Evolutionary conservation across 2,797 vertebrate genomes (phyloP), one percentile per base, ranked within the genome.

Genomic region (Sebastes vulpes): DNA sequence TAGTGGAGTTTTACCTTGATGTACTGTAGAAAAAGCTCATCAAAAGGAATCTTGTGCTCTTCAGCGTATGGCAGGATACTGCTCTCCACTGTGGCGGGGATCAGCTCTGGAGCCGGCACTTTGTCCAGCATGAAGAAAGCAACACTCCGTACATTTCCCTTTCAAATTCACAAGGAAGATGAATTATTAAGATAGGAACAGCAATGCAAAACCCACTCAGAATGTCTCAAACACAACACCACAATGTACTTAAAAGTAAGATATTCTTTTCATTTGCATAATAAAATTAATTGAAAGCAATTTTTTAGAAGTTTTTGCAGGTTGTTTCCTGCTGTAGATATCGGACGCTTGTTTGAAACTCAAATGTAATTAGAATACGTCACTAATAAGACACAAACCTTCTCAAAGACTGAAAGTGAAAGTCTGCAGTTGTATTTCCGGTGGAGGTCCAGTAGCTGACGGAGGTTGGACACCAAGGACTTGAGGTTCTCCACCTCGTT

Each of bases 51-150:
- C 25, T 93, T 81, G 59, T 98, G 97, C 56, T 98, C 97, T 21
- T 92, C 72, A 48, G 98, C 91, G 46, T 99, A 99, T 2, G 97
- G 98, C 38, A 95, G 88, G 58, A 99, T 89, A 65, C 95, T 95
- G 76, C 94, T 97, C 83, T 98, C 95, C 67, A 99, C 91, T 31
- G 96, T 84, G 0, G 93, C 92, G 1, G 97, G 94, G 48, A 99
- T 96, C 16, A 99, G 96, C 81, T 99, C 98, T 1, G 98, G 97
- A 42, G 97, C 99, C 3, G 96, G 88, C 9, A 98, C 97, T 93
- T 97, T 98, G 90, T 99, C 98, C 65, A 99, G 94, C 98, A 99
- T 99, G 59, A 96, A 96, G 86, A 98, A 99, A 0, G 97, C 98
- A 1, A 99, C 97, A 14, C 96, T 97, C n/a, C 92, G 93, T 3